Conservation (phyloP, 2,797 vertebrate genomes). For the Enteromius trimaculatus region DNA sequence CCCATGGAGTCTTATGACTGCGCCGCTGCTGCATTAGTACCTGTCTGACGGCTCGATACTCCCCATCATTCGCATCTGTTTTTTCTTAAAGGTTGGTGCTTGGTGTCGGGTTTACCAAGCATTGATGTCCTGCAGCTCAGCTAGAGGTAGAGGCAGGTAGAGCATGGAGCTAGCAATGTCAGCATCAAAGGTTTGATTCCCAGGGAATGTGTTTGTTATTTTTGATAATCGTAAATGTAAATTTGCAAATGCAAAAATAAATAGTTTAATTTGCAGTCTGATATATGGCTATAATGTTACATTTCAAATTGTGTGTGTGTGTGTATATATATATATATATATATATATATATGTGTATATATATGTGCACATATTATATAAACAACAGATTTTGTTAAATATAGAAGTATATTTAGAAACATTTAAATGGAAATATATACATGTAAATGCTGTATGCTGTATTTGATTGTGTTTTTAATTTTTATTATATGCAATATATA, state of each 20-base stretch:
- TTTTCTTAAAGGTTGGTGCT: not conserved
- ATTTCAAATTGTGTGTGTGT: not conserved
- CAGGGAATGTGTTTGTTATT: not conserved
- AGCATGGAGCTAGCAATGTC: not conserved
- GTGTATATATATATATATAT: too few species aligned
- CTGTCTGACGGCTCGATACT: not conserved
- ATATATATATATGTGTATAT: too few species aligned
- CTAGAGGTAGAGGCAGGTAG: not conserved
- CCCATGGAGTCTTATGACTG: slow-evolving; percentile 66
- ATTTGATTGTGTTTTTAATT: too few species aligned
- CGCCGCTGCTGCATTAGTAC: not conserved
- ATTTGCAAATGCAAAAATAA: not conserved
- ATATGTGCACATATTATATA: too few species aligned
- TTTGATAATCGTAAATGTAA: not conserved
- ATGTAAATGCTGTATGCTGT: too few species aligned
- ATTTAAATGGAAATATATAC: too few species aligned
- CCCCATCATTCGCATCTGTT: not conserved
- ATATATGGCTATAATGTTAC: not conserved
- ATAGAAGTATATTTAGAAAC: too few species aligned
- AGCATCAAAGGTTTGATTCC: not conserved
- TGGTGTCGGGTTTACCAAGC: slow-evolving; percentile 4
- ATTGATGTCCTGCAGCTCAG: not conserved
- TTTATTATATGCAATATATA: not conserved
- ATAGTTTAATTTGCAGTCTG: not conserved
- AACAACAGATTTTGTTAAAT: too few species aligned